Evolutionary conservation across 2,888 invertebrate genomes (phyloP).

Genomic region (Orthosia incerta): DNA sequence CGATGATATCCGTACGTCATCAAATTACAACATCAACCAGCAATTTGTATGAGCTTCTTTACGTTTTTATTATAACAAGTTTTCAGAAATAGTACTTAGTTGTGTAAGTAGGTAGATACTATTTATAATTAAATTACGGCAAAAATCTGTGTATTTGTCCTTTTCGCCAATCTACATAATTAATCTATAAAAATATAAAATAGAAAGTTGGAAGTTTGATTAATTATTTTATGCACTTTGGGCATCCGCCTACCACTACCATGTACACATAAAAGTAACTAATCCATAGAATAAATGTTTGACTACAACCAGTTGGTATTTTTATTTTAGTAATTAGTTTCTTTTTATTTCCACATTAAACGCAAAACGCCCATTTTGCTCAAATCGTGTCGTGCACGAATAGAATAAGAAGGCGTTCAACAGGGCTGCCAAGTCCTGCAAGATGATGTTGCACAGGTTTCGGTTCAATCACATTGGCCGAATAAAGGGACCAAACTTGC

Average conservation of each 20-base stretch:
- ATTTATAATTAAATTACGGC: slow-evolving; percentile 4
- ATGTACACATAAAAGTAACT: slow-evolving; percentile 21
- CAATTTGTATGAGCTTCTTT: background rate
- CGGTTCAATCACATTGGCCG: no score
- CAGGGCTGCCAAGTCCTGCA: no score
- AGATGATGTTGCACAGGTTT: no score
- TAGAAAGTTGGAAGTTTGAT: slow-evolving; percentile 9
- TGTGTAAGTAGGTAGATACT: background rate
- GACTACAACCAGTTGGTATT: background rate
- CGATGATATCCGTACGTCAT: background rate
- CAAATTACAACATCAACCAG: slow-evolving; percentile 3
- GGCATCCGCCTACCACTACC: slow-evolving; percentile 12
- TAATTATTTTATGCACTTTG: slow-evolving; percentile 30
- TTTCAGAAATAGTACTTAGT: slow-evolving; percentile 27
- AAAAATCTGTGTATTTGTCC: slow-evolving; percentile 12
- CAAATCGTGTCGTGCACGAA: no score
- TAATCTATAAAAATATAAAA: slow-evolving; percentile 20
- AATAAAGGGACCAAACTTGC: no score
- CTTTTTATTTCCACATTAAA: no score
- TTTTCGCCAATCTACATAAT: slow-evolving; percentile 1
- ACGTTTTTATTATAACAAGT: slow-evolving; percentile 17
- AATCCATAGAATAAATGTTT: slow-evolving; percentile 27
- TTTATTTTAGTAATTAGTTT: no score
- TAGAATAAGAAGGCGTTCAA: no score
- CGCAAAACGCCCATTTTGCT: no score